A percentile compares a stretch with the other conserved stretches of the same genome.
These are phyloP conservation scores for Thalassarche chlororhynchos DNA, from an alignment of 2,113 vertebrate species.

Conservation along the genomic window DNA sequence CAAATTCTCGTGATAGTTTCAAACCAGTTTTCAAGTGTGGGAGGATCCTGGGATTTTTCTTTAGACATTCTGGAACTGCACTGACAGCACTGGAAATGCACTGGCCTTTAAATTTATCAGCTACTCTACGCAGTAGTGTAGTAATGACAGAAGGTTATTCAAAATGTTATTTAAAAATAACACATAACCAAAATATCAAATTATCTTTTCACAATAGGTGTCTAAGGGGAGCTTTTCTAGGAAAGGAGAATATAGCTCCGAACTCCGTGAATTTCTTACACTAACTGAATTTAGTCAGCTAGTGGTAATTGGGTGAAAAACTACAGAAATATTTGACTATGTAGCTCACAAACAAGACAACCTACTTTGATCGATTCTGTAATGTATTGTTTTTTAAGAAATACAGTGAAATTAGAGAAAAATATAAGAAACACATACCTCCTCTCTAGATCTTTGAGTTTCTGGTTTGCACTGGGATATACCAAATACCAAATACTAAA, in stretches of 20 bases:
- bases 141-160: background rate
- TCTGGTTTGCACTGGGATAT: background rate
- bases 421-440: fast-evolving
- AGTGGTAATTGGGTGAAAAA: background rate
- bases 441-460: background rate
- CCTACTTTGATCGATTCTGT: background rate
- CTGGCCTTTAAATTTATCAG: background rate
- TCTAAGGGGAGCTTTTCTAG: background rate
- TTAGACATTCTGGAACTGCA: background rate
- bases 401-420: background rate
- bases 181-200: background rate
- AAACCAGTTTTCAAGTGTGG: background rate
- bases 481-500: background rate
- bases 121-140: fast-evolving
- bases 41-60: background rate
- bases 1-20: background rate
- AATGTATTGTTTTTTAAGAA: background rate
- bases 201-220: background rate
- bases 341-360: background rate
- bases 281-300: background rate
- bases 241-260: background rate
- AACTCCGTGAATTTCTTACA: background rate
- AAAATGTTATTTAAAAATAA: background rate
- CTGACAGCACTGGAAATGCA: background rate
- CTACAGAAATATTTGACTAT: background rate